Evolutionary conservation across 2,113 vertebrate species (phyloP).

Genomic region (Esox niger): DNA sequence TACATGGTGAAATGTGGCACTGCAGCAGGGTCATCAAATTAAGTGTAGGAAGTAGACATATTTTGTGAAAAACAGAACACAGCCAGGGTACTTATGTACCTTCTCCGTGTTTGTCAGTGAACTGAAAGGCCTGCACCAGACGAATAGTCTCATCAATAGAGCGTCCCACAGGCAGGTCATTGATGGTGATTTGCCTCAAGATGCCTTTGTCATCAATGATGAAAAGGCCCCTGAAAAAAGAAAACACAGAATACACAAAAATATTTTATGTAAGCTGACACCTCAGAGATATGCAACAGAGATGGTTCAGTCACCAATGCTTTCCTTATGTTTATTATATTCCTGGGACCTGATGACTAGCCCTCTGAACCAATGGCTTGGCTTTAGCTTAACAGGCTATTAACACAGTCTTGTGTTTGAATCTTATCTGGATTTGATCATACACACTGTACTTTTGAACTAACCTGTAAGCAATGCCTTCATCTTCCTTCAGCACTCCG

Average conservation of each 20-base stretch:
- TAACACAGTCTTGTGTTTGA: no score
- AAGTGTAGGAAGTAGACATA: neutral
- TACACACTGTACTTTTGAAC: neutral
- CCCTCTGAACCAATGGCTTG: no score
- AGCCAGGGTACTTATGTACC: constrained; percentile 65
- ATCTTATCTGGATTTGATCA: no score
- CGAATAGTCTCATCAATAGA: constrained; percentile 92
- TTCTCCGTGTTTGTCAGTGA: constrained; percentile 96
- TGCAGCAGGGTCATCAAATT: neutral
- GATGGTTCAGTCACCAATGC: no score
- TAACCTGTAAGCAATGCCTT: constrained; percentile 95
- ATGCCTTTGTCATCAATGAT: constrained; percentile 94
- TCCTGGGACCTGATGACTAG: no score
- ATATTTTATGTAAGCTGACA: neutral
- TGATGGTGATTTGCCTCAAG: constrained; percentile 96
- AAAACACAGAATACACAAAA: no score
- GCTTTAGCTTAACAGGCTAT: no score
- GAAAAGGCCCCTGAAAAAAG: constrained; percentile 85
- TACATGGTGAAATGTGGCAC: neutral
- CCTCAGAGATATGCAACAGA: neutral
- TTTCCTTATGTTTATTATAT: no score
- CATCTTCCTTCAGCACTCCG: constrained; percentile 92
- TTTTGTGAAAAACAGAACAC: no score
- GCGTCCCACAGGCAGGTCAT: constrained; percentile 97
- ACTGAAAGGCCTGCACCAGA: constrained; percentile 96